Evolutionary conservation across 1,140 invertebrate genomes (phyloP), one percentile per base, ranked within the genome.

Genomic region (Pseudomyrmex gracilis): DNA sequence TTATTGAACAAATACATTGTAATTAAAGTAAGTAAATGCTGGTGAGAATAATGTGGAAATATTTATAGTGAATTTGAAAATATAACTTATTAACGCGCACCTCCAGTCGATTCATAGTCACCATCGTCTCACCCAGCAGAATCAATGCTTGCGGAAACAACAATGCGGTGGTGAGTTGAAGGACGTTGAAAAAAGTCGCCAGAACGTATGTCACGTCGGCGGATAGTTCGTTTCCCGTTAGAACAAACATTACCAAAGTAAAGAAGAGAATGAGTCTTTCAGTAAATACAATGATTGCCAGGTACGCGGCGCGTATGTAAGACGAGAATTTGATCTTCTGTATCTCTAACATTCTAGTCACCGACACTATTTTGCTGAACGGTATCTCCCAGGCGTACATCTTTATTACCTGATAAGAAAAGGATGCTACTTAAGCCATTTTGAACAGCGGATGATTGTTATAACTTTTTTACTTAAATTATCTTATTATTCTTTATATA

Each of bases 301-400:
- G 94, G 93, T 97, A 97, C 45, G 97, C 93, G 24, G 96, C 97
- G 73, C 96, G 95, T 10, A 98, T 93, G 88, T 97, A 96, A 0
- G 97, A 96, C 0, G 97, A 95, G 34, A 95, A 95, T 17, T 95
- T 96, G 51, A 98, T 96, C 60, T 95, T 95, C 45, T 95, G 93
- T 45, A 98, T 96, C 93, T 98, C 97, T 24, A 94, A 91, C 12
- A 94, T 93, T 83, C 97, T 91, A 3, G 95, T 94, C 9, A 89
- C 71, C 8, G 94, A 93, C 0, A 96, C 94, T 0, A 96, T 94
- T 43, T 94, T 94, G 73, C 95, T 94, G 76, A 97, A 97, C 3
- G 96, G 96, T 78, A 95, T 95, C 88, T 97, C 97, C 97, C 97
- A 97, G 1, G 96, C 96, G 86, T 97, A 97, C 97, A 98, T 97